phyloP scores from a whole-genome alignment of 1,140 invertebrate species.

The Notospermus geniculatus region DNA sequence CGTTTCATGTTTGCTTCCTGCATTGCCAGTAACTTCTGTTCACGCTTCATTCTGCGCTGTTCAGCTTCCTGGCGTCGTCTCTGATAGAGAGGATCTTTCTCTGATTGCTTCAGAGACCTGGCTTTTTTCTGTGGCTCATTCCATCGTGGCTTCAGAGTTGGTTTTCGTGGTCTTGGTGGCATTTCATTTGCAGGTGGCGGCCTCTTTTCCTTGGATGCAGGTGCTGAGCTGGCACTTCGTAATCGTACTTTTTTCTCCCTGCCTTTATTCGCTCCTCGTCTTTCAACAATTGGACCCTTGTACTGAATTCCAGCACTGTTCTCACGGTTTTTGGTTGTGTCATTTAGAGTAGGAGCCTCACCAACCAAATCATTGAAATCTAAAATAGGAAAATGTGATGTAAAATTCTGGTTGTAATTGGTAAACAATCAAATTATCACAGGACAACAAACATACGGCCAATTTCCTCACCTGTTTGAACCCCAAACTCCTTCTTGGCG shows the following conservation, averaged over 20 bases:
- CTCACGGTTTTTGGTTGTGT: slow-evolving; percentile 15
- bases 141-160: slow-evolving; percentile 28
- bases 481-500: slow-evolving; percentile 45
- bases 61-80: slow-evolving; percentile 36
- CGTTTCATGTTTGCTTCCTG: slow-evolving; percentile 41
- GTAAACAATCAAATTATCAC: no score
- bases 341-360: no score
- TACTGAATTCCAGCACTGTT: slow-evolving; percentile 14
- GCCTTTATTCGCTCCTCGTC: neutral
- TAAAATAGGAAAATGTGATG: no score
- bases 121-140: slow-evolving; percentile 43
- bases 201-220: slow-evolving; percentile 37
- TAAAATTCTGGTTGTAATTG: no score
- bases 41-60: slow-evolving; percentile 30
- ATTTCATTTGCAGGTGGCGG: slow-evolving; percentile 26
- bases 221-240: neutral
- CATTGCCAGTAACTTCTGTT: slow-evolving; percentile 35
- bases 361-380: no score
- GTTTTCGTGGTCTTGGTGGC: slow-evolving; percentile 15
- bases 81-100: slow-evolving; percentile 47
- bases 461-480: slow-evolving; percentile 41
- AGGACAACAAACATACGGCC: slow-evolving; percentile 6
- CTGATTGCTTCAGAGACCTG: slow-evolving; percentile 43
- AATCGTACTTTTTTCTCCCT: neutral
- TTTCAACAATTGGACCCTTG: slow-evolving; percentile 9